These are phyloP conservation scores for Lepilemur ruficaudatus DNA, from an alignment of 2,797 vertebrate species.

Conservation along the genomic window DNA sequence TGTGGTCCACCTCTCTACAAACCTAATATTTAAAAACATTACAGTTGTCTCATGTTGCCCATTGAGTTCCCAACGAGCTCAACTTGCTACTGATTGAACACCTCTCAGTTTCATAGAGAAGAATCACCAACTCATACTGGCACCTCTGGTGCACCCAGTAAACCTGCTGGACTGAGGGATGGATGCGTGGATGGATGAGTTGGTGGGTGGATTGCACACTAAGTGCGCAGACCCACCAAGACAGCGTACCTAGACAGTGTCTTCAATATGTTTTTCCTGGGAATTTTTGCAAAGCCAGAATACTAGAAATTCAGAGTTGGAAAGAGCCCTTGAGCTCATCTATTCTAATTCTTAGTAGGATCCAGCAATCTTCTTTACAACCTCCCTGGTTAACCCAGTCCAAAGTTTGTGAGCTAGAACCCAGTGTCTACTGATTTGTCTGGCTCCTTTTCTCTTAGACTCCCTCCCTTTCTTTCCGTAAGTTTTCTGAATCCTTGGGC, in stretches of 20 bases:
- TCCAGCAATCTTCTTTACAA: not conserved
- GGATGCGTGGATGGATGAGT: not conserved
- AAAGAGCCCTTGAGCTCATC: not conserved
- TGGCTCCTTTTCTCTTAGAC: not conserved
- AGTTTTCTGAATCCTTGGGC: not conserved
- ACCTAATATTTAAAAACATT: not conserved
- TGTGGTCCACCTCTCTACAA: not conserved
- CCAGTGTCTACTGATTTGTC: not conserved
- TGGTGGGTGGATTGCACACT: not conserved
- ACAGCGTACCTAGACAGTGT: not conserved
- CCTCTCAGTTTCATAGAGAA: not conserved
- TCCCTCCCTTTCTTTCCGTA: not conserved
- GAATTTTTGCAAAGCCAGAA: not conserved
- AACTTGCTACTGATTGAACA: not conserved
- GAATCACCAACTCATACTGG: not conserved
- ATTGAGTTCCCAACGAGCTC: not conserved
- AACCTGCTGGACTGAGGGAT: not conserved
- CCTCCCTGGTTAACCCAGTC: not conserved
- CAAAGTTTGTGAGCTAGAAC: not conserved
- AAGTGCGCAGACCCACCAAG: not conserved
- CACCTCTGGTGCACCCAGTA: not conserved
- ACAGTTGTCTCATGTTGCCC: not conserved
- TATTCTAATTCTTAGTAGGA: not conserved
- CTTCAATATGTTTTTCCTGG: not conserved
- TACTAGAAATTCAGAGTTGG: not conserved